Evolutionary conservation across 2,797 vertebrate species (phyloP).

Genomic region (Cheracebus regulus): DNA sequence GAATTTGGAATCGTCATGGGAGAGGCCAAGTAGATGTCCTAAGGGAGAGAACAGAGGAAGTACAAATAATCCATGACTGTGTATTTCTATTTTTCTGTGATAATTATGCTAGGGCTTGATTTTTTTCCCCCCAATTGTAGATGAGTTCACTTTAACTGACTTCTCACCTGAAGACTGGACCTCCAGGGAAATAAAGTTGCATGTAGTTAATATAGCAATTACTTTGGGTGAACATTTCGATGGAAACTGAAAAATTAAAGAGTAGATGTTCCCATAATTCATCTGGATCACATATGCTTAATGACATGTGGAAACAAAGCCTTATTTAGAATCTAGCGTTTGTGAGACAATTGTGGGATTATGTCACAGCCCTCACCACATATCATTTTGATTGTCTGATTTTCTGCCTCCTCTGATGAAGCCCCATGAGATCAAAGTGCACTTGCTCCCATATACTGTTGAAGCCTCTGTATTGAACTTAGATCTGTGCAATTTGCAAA

Average conservation of each 20-base stretch:
- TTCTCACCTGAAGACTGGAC: neutral
- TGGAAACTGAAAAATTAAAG: constrained; percentile 11
- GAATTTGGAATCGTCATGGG: constrained; percentile 98
- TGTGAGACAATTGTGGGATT: constrained; percentile 44
- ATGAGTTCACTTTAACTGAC: constrained; percentile 29
- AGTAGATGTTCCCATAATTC: constrained; percentile 37
- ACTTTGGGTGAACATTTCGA: constrained; percentile 21
- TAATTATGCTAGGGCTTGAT: neutral
- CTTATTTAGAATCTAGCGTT: constrained; percentile 47
- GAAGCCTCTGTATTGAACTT: neutral
- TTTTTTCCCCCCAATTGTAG: neutral
- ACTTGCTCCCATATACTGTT: neutral
- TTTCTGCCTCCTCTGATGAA: constrained; percentile 40
- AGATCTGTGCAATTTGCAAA: neutral
- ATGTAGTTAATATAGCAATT: neutral
- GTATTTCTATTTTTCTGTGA: neutral
- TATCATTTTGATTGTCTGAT: constrained; percentile 58
- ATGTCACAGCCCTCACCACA: constrained; percentile 35
- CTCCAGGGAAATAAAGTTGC: neutral
- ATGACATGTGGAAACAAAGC: neutral
- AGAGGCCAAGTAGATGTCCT: constrained; percentile 98
- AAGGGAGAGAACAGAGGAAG: constrained; percentile 4
- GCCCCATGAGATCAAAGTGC: neutral
- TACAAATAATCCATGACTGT: neutral
- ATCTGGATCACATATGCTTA: constrained; percentile 69